Conservation (phyloP, 2,888 invertebrate species). For the Epinotia nisella region DNA sequence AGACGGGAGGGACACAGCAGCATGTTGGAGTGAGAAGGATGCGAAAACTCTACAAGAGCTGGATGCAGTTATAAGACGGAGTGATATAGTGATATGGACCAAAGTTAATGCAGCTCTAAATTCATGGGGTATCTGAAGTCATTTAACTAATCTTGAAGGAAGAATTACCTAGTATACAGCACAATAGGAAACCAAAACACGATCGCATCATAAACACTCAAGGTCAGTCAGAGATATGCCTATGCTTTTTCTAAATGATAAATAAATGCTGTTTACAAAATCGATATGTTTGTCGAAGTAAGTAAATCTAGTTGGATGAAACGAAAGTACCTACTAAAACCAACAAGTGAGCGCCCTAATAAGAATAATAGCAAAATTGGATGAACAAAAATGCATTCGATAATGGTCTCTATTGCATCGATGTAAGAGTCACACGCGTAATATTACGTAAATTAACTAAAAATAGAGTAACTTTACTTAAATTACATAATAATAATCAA, state of each 20-base stretch:
- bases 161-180: too few species aligned
- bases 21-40: not conserved
- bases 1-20: not conserved
- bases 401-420: conserved; percentile 1
- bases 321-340: not conserved
- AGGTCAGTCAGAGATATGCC: not conserved
- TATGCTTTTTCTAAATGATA: not conserved
- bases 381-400: conserved; percentile 7
- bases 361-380: conserved; percentile 6
- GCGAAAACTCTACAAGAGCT: too few species aligned
- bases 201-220: not conserved
- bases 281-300: not conserved
- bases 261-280: not conserved
- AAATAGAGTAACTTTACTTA: not conserved
- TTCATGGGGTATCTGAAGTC: too few species aligned
- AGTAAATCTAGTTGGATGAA: conserved; percentile 22
- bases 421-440: not conserved
- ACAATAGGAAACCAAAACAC: too few species aligned
- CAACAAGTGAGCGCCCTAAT: not conserved
- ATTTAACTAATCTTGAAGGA: too few species aligned
- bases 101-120: too few species aligned
- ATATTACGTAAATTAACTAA: not conserved
- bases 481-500: not conserved
- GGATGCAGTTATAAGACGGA: too few species aligned
- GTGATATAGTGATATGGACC: too few species aligned